Conservation (phyloP, 2,888 invertebrate species). For the Digitonthophagus gazella region DNA sequence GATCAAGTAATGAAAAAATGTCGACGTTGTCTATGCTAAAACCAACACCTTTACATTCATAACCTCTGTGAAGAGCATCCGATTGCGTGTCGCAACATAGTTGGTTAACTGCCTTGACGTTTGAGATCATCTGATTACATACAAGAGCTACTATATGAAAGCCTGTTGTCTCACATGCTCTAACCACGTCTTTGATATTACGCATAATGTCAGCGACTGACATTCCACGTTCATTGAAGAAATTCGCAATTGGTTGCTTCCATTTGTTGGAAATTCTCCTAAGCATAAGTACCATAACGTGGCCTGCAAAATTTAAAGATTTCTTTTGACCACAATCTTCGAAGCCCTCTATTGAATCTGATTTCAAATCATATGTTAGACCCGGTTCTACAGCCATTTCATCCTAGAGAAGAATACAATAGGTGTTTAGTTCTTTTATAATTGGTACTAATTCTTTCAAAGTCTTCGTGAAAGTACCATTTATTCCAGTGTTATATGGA, state of each 20-base stretch:
- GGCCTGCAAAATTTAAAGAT: not conserved
- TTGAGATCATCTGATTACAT: not conserved
- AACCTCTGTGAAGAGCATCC: not conserved
- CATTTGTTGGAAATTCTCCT: conserved; percentile 28
- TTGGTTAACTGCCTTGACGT: not conserved
- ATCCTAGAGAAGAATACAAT: conserved; percentile 26
- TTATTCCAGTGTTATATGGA: conserved; percentile 23
- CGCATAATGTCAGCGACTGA: not conserved
- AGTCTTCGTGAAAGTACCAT: conserved; percentile 14
- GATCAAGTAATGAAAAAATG: not conserved
- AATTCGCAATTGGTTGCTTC: conserved; percentile 30
- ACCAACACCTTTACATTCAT: not conserved
- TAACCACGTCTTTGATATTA: not conserved
- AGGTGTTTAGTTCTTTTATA: conserved; percentile 3
- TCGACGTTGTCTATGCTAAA: not conserved
- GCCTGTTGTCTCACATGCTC: not conserved
- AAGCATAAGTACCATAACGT: not conserved
- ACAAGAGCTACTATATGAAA: not conserved
- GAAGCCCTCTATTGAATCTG: conserved; percentile 20
- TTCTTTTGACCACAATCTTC: conserved; percentile 19
- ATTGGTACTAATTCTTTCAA: not conserved
- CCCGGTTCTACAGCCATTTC: conserved; percentile 23
- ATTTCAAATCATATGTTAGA: conserved; percentile 12
- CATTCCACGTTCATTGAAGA: not conserved
- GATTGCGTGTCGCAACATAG: not conserved